Base-by-base conservation (phyloP, 1,140 invertebrate genomes). In the Drosophila subpulchrella region DNA sequence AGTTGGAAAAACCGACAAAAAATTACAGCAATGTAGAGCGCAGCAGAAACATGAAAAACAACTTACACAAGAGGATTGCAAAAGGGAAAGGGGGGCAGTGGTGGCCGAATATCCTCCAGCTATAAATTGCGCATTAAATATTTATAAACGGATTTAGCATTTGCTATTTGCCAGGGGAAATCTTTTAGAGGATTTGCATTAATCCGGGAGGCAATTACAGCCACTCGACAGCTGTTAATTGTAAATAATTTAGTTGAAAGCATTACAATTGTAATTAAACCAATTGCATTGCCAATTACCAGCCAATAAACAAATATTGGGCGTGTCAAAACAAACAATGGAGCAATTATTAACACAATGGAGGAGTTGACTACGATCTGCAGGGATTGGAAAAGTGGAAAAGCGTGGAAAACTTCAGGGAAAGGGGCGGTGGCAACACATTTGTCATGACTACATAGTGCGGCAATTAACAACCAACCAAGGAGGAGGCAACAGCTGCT, bases 11-110 rank as follows among this genome's bases (percentile, higher is more conserved):
- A 20, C 34, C 47, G 30, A 46, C 6, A 61, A 61, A 58, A 59
- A 75, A 65, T 36, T 53, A 58, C 11, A 44, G n/a, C n/a, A 60
- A 63, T 44, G 61, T 63, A 63, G 39, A 36, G 30, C 47, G 55
- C 27, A 59, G 46, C 50, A 34, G 30, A 75, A 76, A 83, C 81
- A 84, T 62, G 82, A 77, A 85, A 86, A 85, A 75, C 53, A 71
- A 84, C 81, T 85, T 65, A 80, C 27, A 41, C 58, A 15, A 17
- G 61, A 46, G 17, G 46, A 51, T 46, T 13, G 50, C 27, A 42
- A 30, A 30, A 68, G 30, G 57, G 39, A 48, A 71, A 32, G 53
- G 20, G 36, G 44, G 27, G 13, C 15, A n/a, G 15, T 59, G 46
- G 27, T 30, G 27, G 36, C 39, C 30, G 46, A 63, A 61, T 61